Percentiles rank a stretch among this genome's conserved stretches.
Evolutionary conservation across 2,888 invertebrate genomes (phyloP).

Genomic region (Bedellia somnulentella): DNA sequence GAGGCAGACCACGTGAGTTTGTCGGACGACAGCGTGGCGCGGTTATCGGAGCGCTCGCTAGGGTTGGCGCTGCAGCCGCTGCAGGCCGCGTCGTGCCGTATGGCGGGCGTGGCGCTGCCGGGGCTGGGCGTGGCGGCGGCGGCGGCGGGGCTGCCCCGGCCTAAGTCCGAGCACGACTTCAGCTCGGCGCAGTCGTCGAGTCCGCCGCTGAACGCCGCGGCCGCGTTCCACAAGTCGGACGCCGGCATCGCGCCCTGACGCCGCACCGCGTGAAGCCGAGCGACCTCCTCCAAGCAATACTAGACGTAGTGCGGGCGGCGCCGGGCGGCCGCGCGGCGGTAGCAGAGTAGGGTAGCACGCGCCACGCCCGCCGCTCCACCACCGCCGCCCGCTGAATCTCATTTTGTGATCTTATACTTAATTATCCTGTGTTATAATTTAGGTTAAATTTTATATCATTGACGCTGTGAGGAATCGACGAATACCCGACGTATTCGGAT

Average conservation of each 20-base stretch:
- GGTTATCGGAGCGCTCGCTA: slow-evolving; percentile 62
- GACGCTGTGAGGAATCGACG: slow-evolving; percentile 54
- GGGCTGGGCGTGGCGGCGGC: slow-evolving; percentile 60
- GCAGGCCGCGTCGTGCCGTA: slow-evolving; percentile 65
- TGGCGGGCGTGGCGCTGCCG: slow-evolving; percentile 72
- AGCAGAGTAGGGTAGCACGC: slow-evolving; percentile 10
- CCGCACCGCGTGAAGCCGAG: slow-evolving; percentile 66
- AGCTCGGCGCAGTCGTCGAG: slow-evolving; percentile 54
- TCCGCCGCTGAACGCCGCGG: slow-evolving; percentile 51
- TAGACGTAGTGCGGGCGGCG: slow-evolving; percentile 53
- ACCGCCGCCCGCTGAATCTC: slow-evolving; percentile 57
- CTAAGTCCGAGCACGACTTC: slow-evolving; percentile 80
- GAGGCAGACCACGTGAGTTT: slow-evolving; percentile 85
- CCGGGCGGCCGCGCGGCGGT: slow-evolving; percentile 14
- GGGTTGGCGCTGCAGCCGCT: slow-evolving; percentile 72
- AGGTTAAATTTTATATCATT: slow-evolving; percentile 62
- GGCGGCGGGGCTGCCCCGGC: slow-evolving; percentile 76
- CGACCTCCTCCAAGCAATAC: slow-evolving; percentile 37
- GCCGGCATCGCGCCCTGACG: slow-evolving; percentile 66
- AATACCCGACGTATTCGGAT: slow-evolving; percentile 50
- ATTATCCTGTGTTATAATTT: slow-evolving; percentile 62
- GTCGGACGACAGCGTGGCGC: slow-evolving; percentile 72
- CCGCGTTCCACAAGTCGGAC: slow-evolving; percentile 78
- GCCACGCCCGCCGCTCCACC: slow-evolving; percentile 20
- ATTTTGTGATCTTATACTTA: slow-evolving; percentile 63